Conservation (phyloP, 2,113 vertebrate species). For the Nyctibius bracteatus region DNA sequence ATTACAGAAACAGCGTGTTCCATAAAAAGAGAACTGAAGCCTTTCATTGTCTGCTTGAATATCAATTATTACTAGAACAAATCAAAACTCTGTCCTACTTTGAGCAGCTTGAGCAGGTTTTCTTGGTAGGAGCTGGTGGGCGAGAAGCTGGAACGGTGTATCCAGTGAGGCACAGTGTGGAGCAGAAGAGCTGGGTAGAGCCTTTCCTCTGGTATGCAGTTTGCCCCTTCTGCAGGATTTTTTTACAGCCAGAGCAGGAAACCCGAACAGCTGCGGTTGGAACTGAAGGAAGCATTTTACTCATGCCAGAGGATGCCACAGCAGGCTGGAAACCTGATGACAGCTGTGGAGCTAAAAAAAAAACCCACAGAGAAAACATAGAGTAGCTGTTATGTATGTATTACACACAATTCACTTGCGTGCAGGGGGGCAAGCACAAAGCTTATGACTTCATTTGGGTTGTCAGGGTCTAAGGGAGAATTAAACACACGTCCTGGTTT, state of each 20-base stretch:
- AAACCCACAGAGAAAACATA: background rate
- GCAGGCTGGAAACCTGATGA: constrained; percentile 79
- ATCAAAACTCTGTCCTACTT: constrained; percentile 80
- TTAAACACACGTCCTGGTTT: background rate
- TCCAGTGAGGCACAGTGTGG: constrained; percentile 91
- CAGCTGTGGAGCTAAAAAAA: constrained; percentile 77
- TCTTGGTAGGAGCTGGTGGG: constrained; percentile 71
- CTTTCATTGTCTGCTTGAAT: background rate
- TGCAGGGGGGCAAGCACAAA: background rate
- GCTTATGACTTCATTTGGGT: background rate
- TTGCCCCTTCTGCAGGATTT: constrained; percentile 91
- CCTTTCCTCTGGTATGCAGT: constrained; percentile 97
- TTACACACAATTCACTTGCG: background rate
- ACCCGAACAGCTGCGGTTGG: constrained; percentile 79
- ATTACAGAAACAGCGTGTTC: background rate
- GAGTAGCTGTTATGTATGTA: background rate
- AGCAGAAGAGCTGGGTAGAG: constrained; percentile 91
- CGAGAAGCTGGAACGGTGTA: constrained; percentile 80
- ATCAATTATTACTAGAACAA: background rate
- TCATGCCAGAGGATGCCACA: constrained; percentile 73
- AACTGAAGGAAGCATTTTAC: constrained; percentile 77
- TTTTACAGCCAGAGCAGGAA: constrained; percentile 90
- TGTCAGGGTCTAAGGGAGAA: background rate
- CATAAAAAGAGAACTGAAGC: background rate
- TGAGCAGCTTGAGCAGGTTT: constrained; percentile 88